Conservation (phyloP, 2,888 invertebrate genomes). For the Drosophila cracens region DNA sequence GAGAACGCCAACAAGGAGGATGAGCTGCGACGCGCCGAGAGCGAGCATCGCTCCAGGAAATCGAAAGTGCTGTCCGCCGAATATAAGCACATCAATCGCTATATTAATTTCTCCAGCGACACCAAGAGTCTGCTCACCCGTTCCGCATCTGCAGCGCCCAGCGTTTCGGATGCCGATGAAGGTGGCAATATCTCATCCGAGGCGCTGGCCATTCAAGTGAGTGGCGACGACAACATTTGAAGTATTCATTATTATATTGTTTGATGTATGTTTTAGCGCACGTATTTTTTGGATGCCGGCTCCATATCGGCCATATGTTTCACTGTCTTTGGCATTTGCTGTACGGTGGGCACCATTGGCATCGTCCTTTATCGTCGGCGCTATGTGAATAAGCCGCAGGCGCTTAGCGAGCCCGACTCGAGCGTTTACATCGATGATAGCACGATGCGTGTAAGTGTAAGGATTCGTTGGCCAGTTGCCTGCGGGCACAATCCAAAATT, state of each 20-base stretch:
- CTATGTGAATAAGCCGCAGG: constrained; percentile 93
- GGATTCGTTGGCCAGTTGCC: constrained; percentile 81
- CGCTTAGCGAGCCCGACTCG: constrained; percentile 93
- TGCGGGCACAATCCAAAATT: not conserved
- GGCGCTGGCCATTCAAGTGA: constrained; percentile 82
- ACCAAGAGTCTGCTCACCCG: constrained; percentile 82
- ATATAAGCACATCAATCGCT: constrained; percentile 81
- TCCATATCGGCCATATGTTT: constrained; percentile 90
- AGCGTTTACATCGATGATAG: constrained; percentile 95
- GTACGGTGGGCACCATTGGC: constrained; percentile 88
- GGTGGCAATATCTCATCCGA: constrained; percentile 83
- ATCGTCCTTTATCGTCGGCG: constrained; percentile 89
- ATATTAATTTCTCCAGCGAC: constrained; percentile 82
- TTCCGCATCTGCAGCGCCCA: constrained; percentile 79
- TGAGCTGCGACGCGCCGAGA: constrained; percentile 78
- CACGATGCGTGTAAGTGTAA: constrained; percentile 90
- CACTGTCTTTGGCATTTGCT: constrained; percentile 88
- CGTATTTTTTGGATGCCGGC: constrained; percentile 86
- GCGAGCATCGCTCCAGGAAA: constrained; percentile 81
- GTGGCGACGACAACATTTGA: not conserved
- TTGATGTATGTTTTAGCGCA: constrained; percentile 56
- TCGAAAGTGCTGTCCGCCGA: constrained; percentile 83
- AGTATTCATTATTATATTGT: not conserved
- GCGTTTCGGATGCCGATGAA: constrained; percentile 69
- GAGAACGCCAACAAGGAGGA: constrained; percentile 83